A percentile compares a stretch with the other conserved stretches of the same genome.
Evolutionary conservation across 1,140 invertebrate genomes (phyloP).

Genomic region (Brachionus sp.): DNA sequence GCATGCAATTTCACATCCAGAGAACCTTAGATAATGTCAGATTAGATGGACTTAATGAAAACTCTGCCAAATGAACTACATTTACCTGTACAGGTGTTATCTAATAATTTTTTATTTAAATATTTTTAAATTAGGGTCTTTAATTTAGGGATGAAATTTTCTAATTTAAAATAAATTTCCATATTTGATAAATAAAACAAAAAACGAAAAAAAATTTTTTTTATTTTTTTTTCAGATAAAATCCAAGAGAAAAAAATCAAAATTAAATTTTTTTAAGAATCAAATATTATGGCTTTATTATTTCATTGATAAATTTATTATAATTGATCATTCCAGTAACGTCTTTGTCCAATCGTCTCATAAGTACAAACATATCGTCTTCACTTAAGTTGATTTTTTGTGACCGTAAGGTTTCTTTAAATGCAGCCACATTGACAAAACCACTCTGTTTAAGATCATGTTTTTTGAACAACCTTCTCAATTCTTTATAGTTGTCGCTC

Average conservation of each 20-base stretch:
- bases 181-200: too few relatives aligned
- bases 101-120: too few relatives aligned
- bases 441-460: constrained; percentile 35
- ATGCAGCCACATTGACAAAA: background rate
- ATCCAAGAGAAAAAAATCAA: background rate
- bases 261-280: background rate
- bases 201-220: background rate
- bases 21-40: too few relatives aligned
- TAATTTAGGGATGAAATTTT: too few relatives aligned
- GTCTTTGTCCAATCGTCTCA: constrained; percentile 40
- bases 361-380: constrained; percentile 37
- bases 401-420: constrained; percentile 9
- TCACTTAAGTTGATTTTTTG: constrained; percentile 14
- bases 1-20: too few relatives aligned
- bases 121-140: too few relatives aligned
- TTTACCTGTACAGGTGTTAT: too few relatives aligned
- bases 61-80: too few relatives aligned
- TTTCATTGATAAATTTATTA: constrained; percentile 50
- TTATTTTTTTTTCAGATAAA: background rate
- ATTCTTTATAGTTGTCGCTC: constrained; percentile 47
- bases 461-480: constrained; percentile 20
- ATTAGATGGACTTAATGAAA: too few relatives aligned
- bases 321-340: constrained; percentile 44
- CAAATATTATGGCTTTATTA: constrained; percentile 45
- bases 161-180: too few relatives aligned